Percentiles rank a stretch among this genome's conserved stretches.
Evolutionary conservation across 2,797 vertebrate genomes (phyloP).

Genomic region (Todus mexicanus): DNA sequence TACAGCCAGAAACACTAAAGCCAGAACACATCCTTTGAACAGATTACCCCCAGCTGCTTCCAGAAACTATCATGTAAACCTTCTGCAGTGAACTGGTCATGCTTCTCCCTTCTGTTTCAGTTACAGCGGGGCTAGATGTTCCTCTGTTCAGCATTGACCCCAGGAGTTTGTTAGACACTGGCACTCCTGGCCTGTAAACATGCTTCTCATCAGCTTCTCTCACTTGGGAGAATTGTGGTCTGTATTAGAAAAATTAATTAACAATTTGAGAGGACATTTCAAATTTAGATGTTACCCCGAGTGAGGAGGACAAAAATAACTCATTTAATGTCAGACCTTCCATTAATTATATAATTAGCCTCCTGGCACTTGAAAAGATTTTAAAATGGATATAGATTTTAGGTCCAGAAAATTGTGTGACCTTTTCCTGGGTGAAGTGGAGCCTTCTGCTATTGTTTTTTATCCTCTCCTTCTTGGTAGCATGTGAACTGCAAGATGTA

Average conservation of each 20-base stretch:
- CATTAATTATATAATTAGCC: conserved; percentile 1
- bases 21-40: not conserved
- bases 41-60: not conserved
- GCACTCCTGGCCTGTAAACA: not conserved
- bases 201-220: not conserved
- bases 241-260: conserved; percentile 43
- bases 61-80: not conserved
- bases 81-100: not conserved
- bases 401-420: not conserved
- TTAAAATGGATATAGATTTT: not conserved
- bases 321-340: conserved; percentile 20
- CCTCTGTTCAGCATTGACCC: not conserved
- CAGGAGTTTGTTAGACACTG: not conserved
- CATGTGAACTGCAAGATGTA: not conserved
- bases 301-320: conserved; percentile 9
- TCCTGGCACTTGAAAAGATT: not conserved
- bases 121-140: not conserved
- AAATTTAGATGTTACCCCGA: not conserved
- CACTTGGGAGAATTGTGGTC: not conserved
- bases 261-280: conserved; percentile 26
- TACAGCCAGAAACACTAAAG: not conserved
- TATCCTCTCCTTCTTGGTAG: not conserved
- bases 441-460: not conserved
- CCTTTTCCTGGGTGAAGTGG: not conserved
- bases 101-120: not conserved